Conservation (phyloP, 2,797 vertebrate species). For the Takifugu ocellatus region DNA sequence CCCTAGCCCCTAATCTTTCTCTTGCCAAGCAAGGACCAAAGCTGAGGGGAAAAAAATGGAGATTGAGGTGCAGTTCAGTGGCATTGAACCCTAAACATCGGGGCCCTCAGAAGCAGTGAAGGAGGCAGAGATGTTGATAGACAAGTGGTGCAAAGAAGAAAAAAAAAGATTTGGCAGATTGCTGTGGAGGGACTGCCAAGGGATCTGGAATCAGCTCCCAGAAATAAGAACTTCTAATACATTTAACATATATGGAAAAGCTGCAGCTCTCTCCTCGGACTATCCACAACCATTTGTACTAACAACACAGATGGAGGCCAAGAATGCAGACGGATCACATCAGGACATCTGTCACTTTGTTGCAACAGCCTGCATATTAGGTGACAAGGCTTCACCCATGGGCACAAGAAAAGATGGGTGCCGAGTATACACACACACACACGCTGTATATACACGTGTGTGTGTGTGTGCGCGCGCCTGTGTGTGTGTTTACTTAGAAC, state of each 20-base stretch:
- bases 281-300: conserved; percentile 80
- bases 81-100: conserved; percentile 79
- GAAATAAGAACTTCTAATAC: conserved; percentile 78
- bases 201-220: conserved; percentile 59
- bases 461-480: too few relatives aligned
- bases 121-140: conserved; percentile 56
- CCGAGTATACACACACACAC: too few relatives aligned
- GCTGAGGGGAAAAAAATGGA: conserved; percentile 78
- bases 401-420: conserved; percentile 38
- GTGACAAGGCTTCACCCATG: conserved; percentile 81
- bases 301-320: conserved; percentile 79
- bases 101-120: conserved; percentile 78
- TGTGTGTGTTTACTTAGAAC: too few relatives aligned
- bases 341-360: conserved; percentile 94
- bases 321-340: conserved; percentile 87
- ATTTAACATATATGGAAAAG: conserved; percentile 93
- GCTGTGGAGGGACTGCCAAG: conserved; percentile 74
- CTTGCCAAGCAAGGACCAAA: conserved; percentile 84
- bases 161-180: conserved; percentile 48
- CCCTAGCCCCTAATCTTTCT: conserved; percentile 83
- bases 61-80: conserved; percentile 88
- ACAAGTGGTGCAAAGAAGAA: conserved; percentile 66
- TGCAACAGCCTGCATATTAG: conserved; percentile 87
- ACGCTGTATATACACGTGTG: too few relatives aligned
- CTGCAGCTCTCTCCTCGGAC: conserved; percentile 78